Evolutionary conservation across 2,888 invertebrate genomes (phyloP).

Genomic region (Poecilobothrus nobilitatus): DNA sequence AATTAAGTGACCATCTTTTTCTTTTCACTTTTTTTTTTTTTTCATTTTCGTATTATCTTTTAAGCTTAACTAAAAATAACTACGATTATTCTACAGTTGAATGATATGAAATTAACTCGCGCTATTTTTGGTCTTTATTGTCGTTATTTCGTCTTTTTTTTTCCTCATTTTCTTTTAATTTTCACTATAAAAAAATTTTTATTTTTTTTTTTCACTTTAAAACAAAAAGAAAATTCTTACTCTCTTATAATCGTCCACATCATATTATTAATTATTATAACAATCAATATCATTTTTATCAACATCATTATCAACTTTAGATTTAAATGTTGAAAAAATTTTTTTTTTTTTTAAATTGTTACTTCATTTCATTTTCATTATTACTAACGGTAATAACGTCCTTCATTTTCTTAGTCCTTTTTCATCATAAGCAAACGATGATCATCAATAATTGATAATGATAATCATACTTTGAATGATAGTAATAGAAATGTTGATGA

Average conservation of each 20-base stretch:
- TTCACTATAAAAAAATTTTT: background rate
- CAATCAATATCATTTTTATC: background rate
- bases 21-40: no score
- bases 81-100: background rate
- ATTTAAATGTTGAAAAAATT: background rate
- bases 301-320: background rate
- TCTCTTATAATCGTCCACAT: constrained; percentile 1
- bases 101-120: background rate
- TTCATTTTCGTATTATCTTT: no score
- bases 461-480: no score
- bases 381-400: background rate
- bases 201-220: background rate
- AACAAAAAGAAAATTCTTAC: background rate
- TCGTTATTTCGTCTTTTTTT: background rate
- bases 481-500: background rate
- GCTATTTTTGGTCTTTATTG: no score
- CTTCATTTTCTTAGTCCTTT: background rate
- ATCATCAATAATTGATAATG: no score
- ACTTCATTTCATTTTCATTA: background rate
- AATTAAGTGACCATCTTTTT: background rate
- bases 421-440: no score
- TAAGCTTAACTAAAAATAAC: background rate
- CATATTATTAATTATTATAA: background rate
- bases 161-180: background rate
- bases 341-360: background rate